phyloP scores from a whole-genome alignment of 2,797 vertebrate genomes.

The Argyrosomus regius region DNA sequence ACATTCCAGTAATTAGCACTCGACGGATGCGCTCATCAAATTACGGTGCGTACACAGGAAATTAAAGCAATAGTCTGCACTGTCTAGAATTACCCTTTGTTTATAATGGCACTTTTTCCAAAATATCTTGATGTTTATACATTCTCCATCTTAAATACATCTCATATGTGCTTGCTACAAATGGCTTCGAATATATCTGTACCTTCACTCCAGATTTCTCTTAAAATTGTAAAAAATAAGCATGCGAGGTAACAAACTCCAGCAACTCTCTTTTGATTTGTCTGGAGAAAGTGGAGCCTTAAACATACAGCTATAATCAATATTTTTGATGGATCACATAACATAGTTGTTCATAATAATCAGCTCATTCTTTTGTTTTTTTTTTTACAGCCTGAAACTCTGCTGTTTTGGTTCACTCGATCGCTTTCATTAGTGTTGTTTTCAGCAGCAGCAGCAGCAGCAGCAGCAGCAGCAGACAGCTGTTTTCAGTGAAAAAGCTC shows the following conservation, averaged over 20 bases:
- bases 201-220: not conserved
- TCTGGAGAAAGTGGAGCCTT: not conserved
- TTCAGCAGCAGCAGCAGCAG: not conserved
- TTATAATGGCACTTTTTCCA: not conserved
- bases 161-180: not conserved
- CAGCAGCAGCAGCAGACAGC: not conserved
- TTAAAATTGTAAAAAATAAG: not conserved
- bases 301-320: not conserved
- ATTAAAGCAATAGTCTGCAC: conserved; percentile 9
- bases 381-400: not conserved
- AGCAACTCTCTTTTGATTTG: not conserved
- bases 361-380: not conserved
- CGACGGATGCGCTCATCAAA: conserved; percentile 2
- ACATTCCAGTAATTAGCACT: conserved; percentile 33
- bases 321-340: not conserved
- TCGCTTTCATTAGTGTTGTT: not conserved
- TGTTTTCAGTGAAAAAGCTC: not conserved
- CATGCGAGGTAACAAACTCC: not conserved
- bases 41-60: conserved; percentile 6
- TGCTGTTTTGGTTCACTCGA: not conserved
- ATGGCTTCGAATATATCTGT: not conserved
- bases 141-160: not conserved
- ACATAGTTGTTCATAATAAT: conserved; percentile 1
- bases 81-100: conserved; percentile 26
- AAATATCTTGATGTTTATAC: not conserved